phyloP scores from a whole-genome alignment of 1,140 invertebrate species.

The Lerema accius region DNA sequence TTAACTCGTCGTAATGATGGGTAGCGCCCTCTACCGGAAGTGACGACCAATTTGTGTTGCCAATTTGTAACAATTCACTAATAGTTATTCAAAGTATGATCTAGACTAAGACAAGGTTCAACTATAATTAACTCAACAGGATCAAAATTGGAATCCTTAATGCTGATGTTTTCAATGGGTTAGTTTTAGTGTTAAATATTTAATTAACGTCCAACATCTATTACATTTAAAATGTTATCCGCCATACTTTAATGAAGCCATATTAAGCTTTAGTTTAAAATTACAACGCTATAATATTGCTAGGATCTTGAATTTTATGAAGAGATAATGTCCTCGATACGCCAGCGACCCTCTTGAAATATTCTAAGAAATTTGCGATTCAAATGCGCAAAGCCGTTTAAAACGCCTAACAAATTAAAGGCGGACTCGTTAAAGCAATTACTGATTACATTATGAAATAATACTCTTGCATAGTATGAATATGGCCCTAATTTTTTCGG shows the following conservation, averaged over 20 bases:
- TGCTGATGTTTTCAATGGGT: no score
- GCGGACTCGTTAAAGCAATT: conserved; percentile 80
- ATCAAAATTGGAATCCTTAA: no score
- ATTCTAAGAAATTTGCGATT: conserved; percentile 82
- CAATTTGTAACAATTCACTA: no score
- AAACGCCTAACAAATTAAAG: conserved; percentile 82
- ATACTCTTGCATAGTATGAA: conserved; percentile 50
- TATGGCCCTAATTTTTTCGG: background rate
- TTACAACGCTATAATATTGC: conserved; percentile 70
- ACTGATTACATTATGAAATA: conserved; percentile 79
- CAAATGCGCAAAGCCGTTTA: conserved; percentile 82
- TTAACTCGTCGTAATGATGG: no score
- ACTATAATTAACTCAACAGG: no score
- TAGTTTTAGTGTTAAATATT: no score
- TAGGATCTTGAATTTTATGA: conserved; percentile 78
- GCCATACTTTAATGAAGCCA: conserved; percentile 32
- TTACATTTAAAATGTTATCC: conserved; percentile 10
- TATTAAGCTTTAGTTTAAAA: conserved; percentile 60
- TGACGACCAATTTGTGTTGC: no score
- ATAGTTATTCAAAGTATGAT: no score
- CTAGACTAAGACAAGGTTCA: no score
- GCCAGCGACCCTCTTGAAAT: conserved; percentile 77
- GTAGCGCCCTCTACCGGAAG: no score
- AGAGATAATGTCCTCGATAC: conserved; percentile 80
- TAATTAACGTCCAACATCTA: background rate